phyloP scores from a whole-genome alignment of 1,140 invertebrate genomes.

The Sweltsa coloradensis region DNA sequence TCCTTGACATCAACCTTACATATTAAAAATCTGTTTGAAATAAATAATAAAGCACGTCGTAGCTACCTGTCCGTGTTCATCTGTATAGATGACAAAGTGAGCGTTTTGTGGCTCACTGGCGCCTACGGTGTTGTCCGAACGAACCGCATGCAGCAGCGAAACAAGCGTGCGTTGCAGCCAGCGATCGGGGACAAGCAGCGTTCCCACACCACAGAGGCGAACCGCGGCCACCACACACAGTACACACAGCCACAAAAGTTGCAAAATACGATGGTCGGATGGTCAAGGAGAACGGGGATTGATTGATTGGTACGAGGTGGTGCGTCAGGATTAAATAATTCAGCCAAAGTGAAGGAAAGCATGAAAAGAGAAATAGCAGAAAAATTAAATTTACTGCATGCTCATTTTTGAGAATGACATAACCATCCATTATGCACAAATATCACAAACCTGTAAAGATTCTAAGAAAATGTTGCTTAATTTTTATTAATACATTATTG shows the following conservation, averaged over 20 bases:
- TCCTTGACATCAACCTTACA: too few relatives aligned
- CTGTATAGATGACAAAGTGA: slow-evolving; percentile 88
- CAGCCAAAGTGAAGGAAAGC: slow-evolving; percentile 10
- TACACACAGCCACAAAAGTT: slow-evolving; percentile 11
- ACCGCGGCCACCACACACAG: slow-evolving; percentile 11
- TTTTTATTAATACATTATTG: too few relatives aligned
- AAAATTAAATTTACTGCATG: slow-evolving; percentile 13
- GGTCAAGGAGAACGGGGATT: not conserved
- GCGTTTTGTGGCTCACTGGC: slow-evolving; percentile 66
- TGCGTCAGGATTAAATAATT: slow-evolving; percentile 7
- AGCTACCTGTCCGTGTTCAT: slow-evolving; percentile 87
- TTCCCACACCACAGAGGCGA: slow-evolving; percentile 12
- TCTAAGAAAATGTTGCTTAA: too few relatives aligned
- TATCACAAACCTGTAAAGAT: not conserved
- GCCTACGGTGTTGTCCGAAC: slow-evolving; percentile 7
- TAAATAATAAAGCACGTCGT: slow-evolving; percentile 11
- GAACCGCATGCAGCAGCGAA: slow-evolving; percentile 11
- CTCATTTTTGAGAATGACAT: not conserved
- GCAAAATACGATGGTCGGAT: slow-evolving; percentile 1
- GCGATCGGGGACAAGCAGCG: slow-evolving; percentile 11
- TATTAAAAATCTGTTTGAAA: not conserved
- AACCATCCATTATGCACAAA: not conserved
- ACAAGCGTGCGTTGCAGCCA: slow-evolving; percentile 9
- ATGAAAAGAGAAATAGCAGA: slow-evolving; percentile 15
- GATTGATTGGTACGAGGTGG: slow-evolving; percentile 4